phyloP scores from a whole-genome alignment of 2,888 invertebrate genomes.

The Tenthredo livida region DNA sequence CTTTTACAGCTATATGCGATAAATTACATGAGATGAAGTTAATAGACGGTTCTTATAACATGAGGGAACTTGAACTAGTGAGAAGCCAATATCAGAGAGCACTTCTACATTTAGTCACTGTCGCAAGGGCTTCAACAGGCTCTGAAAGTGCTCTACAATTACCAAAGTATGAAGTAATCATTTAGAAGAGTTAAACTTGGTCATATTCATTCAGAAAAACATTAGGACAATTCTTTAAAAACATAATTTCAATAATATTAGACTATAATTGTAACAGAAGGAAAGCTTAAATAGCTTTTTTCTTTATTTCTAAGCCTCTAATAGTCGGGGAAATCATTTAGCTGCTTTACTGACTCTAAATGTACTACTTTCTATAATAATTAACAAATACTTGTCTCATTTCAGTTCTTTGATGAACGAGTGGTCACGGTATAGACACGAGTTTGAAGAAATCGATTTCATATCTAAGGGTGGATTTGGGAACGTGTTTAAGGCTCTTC shows the following conservation, averaged over 20 bases:
- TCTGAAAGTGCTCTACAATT: constrained; percentile 64
- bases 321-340: not conserved
- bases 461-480: constrained; percentile 90
- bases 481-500: constrained; percentile 86
- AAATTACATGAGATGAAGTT: constrained; percentile 85
- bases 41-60: constrained; percentile 85
- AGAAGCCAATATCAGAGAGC: constrained; percentile 85
- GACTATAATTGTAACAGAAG: not conserved
- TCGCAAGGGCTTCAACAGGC: constrained; percentile 78
- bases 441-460: constrained; percentile 85
- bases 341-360: not conserved
- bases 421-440: constrained; percentile 85
- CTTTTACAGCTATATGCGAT: constrained; percentile 82
- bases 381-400: not conserved
- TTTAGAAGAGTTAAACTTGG: not conserved
- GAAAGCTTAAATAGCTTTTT: not conserved
- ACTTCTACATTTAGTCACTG: constrained; percentile 83
- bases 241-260: not conserved
- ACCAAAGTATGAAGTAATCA: constrained; percentile 64
- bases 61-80: constrained; percentile 86
- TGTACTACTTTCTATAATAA: not conserved
- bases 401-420: constrained; percentile 70
- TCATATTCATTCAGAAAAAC: not conserved
- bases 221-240: not conserved
- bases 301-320: not conserved